These are phyloP conservation scores for Polydrusus tereticollis DNA, from an alignment of 2,888 invertebrate genomes.

Conservation along the genomic window DNA sequence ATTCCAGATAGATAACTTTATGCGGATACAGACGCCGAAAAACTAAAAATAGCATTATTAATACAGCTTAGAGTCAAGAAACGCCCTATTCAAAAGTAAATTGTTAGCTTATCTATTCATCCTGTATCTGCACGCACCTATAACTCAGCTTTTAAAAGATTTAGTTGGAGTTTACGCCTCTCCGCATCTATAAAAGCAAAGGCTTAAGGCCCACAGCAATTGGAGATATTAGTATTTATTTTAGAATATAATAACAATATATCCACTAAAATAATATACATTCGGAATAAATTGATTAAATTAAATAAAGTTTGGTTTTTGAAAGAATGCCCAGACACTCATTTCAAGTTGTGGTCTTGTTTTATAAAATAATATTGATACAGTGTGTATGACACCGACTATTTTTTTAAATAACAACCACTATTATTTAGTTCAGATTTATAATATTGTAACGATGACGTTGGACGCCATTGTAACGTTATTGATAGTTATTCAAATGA, in stretches of 20 bases:
- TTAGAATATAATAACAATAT: background rate
- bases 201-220: background rate
- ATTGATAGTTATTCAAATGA: too few relatives aligned
- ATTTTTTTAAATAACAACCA: too few relatives aligned
- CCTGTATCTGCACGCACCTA: conserved; percentile 4
- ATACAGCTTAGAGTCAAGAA: conserved; percentile 1
- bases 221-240: background rate
- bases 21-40: background rate
- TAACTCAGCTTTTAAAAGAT: conserved; percentile 7
- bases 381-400: too few relatives aligned
- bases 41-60: conserved; percentile 3
- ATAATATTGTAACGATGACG: too few relatives aligned
- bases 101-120: conserved; percentile 15
- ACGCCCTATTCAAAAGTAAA: conserved; percentile 1
- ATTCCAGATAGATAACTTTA: background rate
- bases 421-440: too few relatives aligned
- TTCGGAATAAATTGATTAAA: too few relatives aligned
- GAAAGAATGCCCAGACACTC: too few relatives aligned
- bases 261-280: background rate
- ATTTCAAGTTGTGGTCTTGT: too few relatives aligned
- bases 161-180: conserved; percentile 4
- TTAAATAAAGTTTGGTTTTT: too few relatives aligned
- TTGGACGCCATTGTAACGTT: too few relatives aligned
- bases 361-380: too few relatives aligned
- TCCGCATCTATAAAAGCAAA: conserved; percentile 1